These are phyloP conservation scores for Dicycla oo DNA, from an alignment of 2,888 invertebrate genomes.

Conservation along the genomic window DNA sequence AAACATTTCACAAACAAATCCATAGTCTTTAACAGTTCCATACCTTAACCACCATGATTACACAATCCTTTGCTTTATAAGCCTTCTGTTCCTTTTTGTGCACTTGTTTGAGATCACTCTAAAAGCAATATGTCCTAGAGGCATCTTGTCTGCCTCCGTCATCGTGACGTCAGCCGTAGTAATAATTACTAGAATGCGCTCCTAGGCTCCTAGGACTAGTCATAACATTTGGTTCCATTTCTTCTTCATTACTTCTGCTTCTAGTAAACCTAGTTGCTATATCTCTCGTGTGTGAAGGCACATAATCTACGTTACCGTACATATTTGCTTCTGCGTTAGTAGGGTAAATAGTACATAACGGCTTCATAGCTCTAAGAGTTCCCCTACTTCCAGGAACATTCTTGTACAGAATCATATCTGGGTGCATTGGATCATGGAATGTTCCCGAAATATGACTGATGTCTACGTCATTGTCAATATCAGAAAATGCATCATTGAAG, in stretches of 20 bases:
- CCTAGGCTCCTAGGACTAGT: conserved; percentile 86
- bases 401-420: conserved; percentile 87
- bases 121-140: conserved; percentile 81
- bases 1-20: conserved; percentile 49
- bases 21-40: conserved; percentile 49
- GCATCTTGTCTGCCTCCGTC: conserved; percentile 68
- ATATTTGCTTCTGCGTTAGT: conserved; percentile 81
- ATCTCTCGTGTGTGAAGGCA: conserved; percentile 78
- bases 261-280: conserved; percentile 74
- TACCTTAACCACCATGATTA: conserved; percentile 46
- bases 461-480: conserved; percentile 85
- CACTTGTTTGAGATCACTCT: conserved; percentile 56
- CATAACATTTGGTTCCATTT: conserved; percentile 76
- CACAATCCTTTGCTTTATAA: conserved; percentile 62
- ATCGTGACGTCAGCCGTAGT: conserved; percentile 84
- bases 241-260: conserved; percentile 77
- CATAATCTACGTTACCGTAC: conserved; percentile 85
- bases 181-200: conserved; percentile 83
- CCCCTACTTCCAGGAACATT: conserved; percentile 81
- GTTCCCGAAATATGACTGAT: conserved; percentile 87
- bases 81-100: conserved; percentile 46
- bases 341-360: conserved; percentile 86
- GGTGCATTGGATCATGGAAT: conserved; percentile 86
- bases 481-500: conserved; percentile 84
- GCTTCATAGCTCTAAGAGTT: conserved; percentile 85